Base-by-base conservation (phyloP, 2,113 vertebrate genomes). In the Lophius piscatorius region DNA sequence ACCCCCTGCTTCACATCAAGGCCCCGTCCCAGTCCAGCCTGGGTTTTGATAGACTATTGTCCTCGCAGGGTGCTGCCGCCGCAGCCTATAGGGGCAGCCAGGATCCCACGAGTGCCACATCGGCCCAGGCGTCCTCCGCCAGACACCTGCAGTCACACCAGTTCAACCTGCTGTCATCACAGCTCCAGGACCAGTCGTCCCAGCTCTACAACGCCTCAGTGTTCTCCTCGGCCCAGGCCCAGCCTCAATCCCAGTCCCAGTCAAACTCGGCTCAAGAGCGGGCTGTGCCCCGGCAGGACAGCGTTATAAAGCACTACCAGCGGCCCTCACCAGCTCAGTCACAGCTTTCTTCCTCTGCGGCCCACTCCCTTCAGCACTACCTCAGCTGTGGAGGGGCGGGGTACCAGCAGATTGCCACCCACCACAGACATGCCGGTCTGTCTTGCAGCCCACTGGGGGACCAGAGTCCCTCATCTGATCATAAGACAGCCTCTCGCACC, bases 221-320 rank as follows among this genome's bases (percentile, higher is more conserved):
- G 0, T 96, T 97, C 75, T 95, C 94, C 3, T 93, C 92, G 4
- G 90, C 95, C 9, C 93, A 91, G 60, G 77, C 93, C 4, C 92
- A 92, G 22, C 82, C 94, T 73, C 92, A 63, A 18, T 78, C 84
- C 65, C 92, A 63, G 33, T 84, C 88, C 28, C 90, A 91, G 89
- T 51, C 92, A 17, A 83, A 91, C 84, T 81, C 87, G 13, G 1
- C 90, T 88, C 40, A 94, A 6, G 95, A 96, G 14, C 84, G 95
- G 20, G 93, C 96, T 6, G 88, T 96, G 2, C 93, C 96, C 7
- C 76, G 92, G 0, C 95, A 97, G 80, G 96, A 98, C 90, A 97
- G 94, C 0, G 96, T 98, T 35, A 98, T 98, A 56, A 98, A 98
- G 83, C 95, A 98, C 91, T 98, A 97, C 91, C 96, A 98, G 80